phyloP scores from a whole-genome alignment of 2,797 vertebrate genomes.

The Neosilurus hyrtlii region DNA sequence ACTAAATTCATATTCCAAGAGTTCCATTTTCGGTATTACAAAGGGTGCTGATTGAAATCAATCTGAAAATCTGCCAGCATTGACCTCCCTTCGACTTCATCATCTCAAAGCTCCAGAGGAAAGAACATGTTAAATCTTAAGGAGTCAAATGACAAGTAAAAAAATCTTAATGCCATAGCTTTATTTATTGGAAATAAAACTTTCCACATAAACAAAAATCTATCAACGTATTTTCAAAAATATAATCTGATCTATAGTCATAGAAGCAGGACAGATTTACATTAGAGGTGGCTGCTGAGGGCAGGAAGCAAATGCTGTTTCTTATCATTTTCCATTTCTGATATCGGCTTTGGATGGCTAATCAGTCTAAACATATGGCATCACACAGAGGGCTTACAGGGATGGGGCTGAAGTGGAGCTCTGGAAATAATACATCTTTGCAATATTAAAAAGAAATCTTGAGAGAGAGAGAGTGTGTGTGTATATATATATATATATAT shows the following conservation, averaged over 20 bases:
- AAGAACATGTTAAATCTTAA: constrained; percentile 39
- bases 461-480: too few relatives aligned
- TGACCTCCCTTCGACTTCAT: constrained; percentile 45
- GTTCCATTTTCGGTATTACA: constrained; percentile 45
- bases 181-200: constrained; percentile 2
- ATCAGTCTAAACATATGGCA: not conserved
- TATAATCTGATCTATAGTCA: not conserved
- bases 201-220: not conserved
- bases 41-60: constrained; percentile 57
- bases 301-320: not conserved
- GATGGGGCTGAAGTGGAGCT: not conserved
- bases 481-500: too few relatives aligned
- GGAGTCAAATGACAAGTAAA: constrained; percentile 22
- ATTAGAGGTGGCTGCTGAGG: not conserved
- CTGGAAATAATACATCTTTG: not conserved
- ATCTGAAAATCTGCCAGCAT: constrained; percentile 50
- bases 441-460: not conserved
- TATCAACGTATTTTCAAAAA: not conserved
- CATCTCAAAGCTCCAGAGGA: constrained; percentile 41
- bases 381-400: not conserved
- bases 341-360: not conserved
- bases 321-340: not conserved
- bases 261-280: not conserved
- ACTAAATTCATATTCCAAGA: constrained; percentile 36
- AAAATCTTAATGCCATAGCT: constrained; percentile 19